Evolutionary conservation across 2,113 vertebrate genomes (phyloP), one percentile per base, ranked within the genome.

Genomic region (Neogobius melanostomus): DNA sequence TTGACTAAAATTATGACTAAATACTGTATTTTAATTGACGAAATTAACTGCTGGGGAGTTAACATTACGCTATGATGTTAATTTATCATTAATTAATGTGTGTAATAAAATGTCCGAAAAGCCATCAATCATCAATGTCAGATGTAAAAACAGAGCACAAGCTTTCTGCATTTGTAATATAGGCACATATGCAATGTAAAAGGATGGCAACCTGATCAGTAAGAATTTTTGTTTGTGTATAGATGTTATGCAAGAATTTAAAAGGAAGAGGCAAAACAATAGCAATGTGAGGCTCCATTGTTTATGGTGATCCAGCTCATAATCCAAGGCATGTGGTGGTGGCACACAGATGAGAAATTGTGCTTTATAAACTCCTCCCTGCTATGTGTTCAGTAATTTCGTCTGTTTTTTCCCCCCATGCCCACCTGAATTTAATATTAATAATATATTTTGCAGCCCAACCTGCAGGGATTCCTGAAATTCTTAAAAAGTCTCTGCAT

Each of bases 401-500:
- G 28, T 36, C 28, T 3, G 28, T 36, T 36, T 36, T 36, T 36
- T 36, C 3, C 28, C 28, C 28, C 28, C 28, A 4, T 36, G 28
- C 28, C 28, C 28, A 36, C 28, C 4, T 36, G 28, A 36, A 36
- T 36, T 36, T 4, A 36, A 15, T 53, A 21, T 8, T 56, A 6
- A 16, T 16, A 21, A 16, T 61, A 11, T 17, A 10, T 45, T 84
- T 66, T 77, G 47, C 88, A 99, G 98, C 98, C 89, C 97, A 99
- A 66, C 98, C 98, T 82, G 98, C 97, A 16, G 98, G 98, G 65
- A 92, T 96, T 67, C 98, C 98, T 46, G 98, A 99, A 85, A 99
- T 99, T 82, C 91, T 99, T 52, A 99, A 98, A 93, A 99, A 99
- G 90, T 99, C 97, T 62, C 92, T 99, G 11, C 96, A 99, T 90